Conservation (phyloP, 2,797 vertebrate species). For the Sebastes elongatus region DNA sequence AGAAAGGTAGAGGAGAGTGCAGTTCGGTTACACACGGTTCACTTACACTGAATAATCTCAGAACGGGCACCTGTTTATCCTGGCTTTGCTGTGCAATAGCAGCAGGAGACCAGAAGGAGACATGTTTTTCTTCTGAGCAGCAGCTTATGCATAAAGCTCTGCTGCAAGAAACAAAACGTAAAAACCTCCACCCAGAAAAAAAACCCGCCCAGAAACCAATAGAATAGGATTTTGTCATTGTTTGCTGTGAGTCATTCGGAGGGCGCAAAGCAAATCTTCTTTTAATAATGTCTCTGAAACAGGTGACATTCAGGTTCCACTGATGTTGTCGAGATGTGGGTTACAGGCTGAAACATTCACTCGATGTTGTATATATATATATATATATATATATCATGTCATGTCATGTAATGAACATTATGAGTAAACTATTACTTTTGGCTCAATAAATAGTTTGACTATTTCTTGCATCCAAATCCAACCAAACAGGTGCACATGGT, state of each 20-base stretch:
- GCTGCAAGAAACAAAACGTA: constrained; percentile 62
- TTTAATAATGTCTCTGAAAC: constrained; percentile 76
- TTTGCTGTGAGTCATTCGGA: constrained; percentile 57
- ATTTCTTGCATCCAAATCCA: neutral
- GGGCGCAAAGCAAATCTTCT: constrained; percentile 32
- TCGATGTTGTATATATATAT: constrained; percentile 52
- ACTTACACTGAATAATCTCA: constrained; percentile 62
- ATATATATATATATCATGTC: neutral
- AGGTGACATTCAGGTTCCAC: constrained; percentile 70
- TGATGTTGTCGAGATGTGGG: constrained; percentile 67
- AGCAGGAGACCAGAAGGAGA: constrained; percentile 60
- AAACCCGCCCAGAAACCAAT: constrained; percentile 50
- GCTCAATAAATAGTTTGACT: neutral
- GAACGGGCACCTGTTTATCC: constrained; percentile 74
- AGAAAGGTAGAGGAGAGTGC: constrained; percentile 28
- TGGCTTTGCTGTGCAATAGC: constrained; percentile 60
- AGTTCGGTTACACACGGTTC: constrained; percentile 36
- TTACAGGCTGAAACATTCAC: constrained; percentile 73
- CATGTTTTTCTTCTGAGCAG: constrained; percentile 56
- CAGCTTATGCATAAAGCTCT: constrained; percentile 63
- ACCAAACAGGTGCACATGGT: neutral
- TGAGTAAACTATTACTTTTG: neutral
- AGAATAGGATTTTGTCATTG: constrained; percentile 43
- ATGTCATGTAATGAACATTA: neutral
- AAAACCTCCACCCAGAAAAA: constrained; percentile 38